Percentiles rank a stretch among this genome's conserved stretches.
Evolutionary conservation across 64 coral and sea anemone genomes (phyloP).

Genomic region (Montipora efflorescens): DNA sequence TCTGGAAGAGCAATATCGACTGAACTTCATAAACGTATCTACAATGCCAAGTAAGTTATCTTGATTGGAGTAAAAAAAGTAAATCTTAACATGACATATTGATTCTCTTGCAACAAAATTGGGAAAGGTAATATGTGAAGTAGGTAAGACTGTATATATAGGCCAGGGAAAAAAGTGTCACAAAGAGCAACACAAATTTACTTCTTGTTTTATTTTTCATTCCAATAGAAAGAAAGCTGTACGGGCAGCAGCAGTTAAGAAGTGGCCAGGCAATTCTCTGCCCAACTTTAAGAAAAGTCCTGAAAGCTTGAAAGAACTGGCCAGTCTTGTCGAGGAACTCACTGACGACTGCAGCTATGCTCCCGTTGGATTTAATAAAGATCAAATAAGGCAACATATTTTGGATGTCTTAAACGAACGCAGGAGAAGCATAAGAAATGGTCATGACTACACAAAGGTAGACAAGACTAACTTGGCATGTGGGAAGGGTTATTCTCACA

Average conservation of each 20-base stretch:
- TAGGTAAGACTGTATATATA: background rate
- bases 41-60: background rate
- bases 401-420: conserved; percentile 55
- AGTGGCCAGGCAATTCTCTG: conserved; percentile 18
- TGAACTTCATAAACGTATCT: background rate
- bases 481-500: background rate
- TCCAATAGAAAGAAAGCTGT: background rate
- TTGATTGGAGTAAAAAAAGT: background rate
- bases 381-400: conserved; percentile 56
- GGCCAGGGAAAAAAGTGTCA: background rate
- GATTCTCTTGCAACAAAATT: background rate
- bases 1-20: background rate
- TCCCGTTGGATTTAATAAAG: conserved; percentile 32
- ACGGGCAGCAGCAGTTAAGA: background rate
- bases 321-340: conserved; percentile 17
- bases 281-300: conserved; percentile 2
- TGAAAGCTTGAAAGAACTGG: conserved; percentile 18
- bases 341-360: conserved; percentile 21
- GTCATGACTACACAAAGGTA: conserved; percentile 67
- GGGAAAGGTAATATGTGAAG: background rate
- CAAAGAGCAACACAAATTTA: background rate
- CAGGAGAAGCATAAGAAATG: conserved; percentile 19
- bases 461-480: background rate
- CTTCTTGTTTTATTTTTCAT: background rate
- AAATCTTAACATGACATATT: background rate